These are phyloP conservation scores for Cyprinodon variegatus DNA, from an alignment of 2,113 vertebrate genomes.

Conservation along the genomic window DNA sequence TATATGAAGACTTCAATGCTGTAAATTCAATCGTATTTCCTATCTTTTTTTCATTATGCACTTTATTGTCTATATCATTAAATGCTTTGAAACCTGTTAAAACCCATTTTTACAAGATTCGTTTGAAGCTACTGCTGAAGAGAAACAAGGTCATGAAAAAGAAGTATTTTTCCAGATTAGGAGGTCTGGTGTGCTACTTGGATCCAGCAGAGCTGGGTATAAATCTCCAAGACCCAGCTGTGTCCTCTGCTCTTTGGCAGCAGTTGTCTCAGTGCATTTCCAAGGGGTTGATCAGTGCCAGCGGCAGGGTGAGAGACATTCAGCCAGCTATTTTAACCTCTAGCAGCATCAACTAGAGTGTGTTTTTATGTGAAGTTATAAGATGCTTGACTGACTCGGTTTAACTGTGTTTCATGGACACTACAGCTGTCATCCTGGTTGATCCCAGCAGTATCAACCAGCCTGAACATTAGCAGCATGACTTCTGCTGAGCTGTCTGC, in stretches of 20 bases:
- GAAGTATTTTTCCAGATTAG: constrained; percentile 76
- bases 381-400: constrained; percentile 13
- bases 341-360: background rate
- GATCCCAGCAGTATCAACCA: constrained; percentile 73
- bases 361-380: background rate
- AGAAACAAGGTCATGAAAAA: constrained; percentile 12
- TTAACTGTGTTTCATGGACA: constrained; percentile 24
- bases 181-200: constrained; percentile 85
- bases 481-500: constrained; percentile 70
- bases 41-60: no score
- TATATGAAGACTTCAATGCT: no score
- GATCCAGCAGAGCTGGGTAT: constrained; percentile 81
- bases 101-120: background rate
- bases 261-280: constrained; percentile 84
- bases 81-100: background rate
- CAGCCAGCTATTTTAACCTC: background rate
- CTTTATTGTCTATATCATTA: background rate
- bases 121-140: constrained; percentile 1
- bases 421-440: constrained; percentile 84
- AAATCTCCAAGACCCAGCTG: constrained; percentile 75
- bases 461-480: constrained; percentile 75
- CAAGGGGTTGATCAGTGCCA: constrained; percentile 78
- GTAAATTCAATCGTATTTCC: no score
- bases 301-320: constrained; percentile 81
- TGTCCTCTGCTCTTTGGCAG: constrained; percentile 76